Evolutionary conservation across 2,113 vertebrate genomes (phyloP), one percentile per base, ranked within the genome.

Genomic region (Tetrax tetrax): DNA sequence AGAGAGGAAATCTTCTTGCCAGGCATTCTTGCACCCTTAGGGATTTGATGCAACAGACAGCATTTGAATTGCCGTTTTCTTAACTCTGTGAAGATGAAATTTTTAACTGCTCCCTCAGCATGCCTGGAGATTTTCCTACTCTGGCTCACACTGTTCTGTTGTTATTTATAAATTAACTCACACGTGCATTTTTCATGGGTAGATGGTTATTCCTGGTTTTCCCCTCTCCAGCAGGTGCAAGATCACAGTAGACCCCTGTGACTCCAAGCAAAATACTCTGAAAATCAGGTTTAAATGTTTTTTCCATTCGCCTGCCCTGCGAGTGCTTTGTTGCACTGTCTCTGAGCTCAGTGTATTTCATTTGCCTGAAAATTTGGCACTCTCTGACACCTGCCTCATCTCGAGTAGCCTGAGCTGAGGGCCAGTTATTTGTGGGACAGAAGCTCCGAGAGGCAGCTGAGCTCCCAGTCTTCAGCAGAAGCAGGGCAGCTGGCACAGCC

Each of bases 21-120:
- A 57, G 47, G 29, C 27, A 10, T 64, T 65, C 70, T 82, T 66
- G 28, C 29, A 31, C 31, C 57, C 29, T 60, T 0, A 0, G 45
- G 37, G 45, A 12, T 14, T 82, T 74, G 53, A 41, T 87, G 74
- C 37, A 57, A 24, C 31, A 56, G 54, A 54, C 12, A 74, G 27
- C 14, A 15, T 59, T 53, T 86, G 75, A 92, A 71, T 74, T 88
- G 57, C 47, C 4, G 0, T 38, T 80, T 66, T 71, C 22, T 35
- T 41, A 28, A 19, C 14, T 51, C 63, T 50, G 14, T 65, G 79
- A 83, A 66, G 13, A n/a, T 53, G 57, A 69, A 75, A 25, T 66
- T 80, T 78, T 29, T 78, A 75, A n/a, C 35, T 90, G 64, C 23
- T 92, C 38, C 76, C 47, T 90, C 14, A 38, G n/a, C 69, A 33